Base-by-base conservation (phyloP, 2,113 vertebrate species). In the Setophaga coronata region DNA sequence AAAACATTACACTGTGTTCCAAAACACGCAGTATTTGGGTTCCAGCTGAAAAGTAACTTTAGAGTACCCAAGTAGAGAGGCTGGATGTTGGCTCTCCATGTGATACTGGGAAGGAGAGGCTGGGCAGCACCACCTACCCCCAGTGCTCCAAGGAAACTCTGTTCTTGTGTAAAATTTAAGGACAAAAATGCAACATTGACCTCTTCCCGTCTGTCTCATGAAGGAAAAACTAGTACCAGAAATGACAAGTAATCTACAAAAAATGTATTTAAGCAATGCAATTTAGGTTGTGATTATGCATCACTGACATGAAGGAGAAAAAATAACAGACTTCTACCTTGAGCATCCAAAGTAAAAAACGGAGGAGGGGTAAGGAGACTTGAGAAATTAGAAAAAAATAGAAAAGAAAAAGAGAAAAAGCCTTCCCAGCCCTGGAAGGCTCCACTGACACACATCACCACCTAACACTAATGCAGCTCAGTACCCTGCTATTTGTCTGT, bases 371-470 rank as follows among this genome's bases (percentile, higher is more conserved):
- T 33, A 88, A 38, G 24, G 18, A 53, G 4, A 8, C 8, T 12
- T 20, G 18, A 28, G 29, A 64, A 62, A 40, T 40, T 40, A 40
- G 40, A 40, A 40, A 40, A 40, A 10, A 7, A 9, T 15, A 1
- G 3, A 13, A 14, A 1, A n/a, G 9, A 29, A 8, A 48, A 57
- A 34, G 24, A 50, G 6, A 70, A 87, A 58, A 74, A 64, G 6
- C 3, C 1, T 28, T 29, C 5, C 1, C 10, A 72, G 34, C 28
- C 72, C 48, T 0, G 0, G 61, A 56, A 88, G 48, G 31, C 36
- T 88, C 47, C 42, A 6, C 13, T 47, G 42, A 70, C 62, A 69
- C 53, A 16, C 33, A 7, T 20, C 16, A 33, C 42, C 20, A 34
- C 19, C 43, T 8, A 23, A n/a, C 71, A 45, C 33, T 9, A 57